These are phyloP conservation scores for Ennomos erosarius DNA, from an alignment of 2,888 invertebrate genomes.

Conservation along the genomic window DNA sequence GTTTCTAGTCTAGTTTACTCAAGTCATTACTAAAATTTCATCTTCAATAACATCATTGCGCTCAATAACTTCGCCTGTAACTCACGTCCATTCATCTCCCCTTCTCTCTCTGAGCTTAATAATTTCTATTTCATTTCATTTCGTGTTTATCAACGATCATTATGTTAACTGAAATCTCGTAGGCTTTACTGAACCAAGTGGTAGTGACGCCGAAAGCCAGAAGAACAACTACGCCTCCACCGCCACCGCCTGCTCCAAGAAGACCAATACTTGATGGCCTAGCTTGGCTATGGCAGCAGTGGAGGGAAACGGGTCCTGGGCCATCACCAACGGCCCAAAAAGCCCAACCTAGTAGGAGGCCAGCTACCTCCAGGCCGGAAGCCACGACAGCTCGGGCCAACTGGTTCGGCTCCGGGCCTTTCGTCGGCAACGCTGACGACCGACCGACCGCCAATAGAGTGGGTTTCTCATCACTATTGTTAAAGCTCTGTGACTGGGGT, in stretches of 20 bases:
- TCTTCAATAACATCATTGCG: slow-evolving; percentile 24
- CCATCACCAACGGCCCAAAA: slow-evolving; percentile 54
- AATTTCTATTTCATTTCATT: slow-evolving; percentile 35
- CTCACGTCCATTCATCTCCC: slow-evolving; percentile 17
- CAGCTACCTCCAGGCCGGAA: slow-evolving; percentile 54
- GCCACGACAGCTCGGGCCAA: slow-evolving; percentile 68
- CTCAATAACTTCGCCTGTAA: slow-evolving; percentile 19
- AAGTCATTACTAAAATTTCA: slow-evolving; percentile 31
- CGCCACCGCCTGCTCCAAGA: slow-evolving; percentile 74
- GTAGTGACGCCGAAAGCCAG: slow-evolving; percentile 82
- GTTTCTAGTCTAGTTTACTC: slow-evolving; percentile 1
- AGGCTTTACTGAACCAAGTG: slow-evolving; percentile 86
- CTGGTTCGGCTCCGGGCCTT: slow-evolving; percentile 82
- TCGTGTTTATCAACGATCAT: slow-evolving; percentile 47
- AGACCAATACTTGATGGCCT: slow-evolving; percentile 84
- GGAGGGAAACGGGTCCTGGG: slow-evolving; percentile 82
- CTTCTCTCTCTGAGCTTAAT: slow-evolving; percentile 32
- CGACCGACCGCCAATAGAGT: slow-evolving; percentile 74
- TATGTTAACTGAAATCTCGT: slow-evolving; percentile 70
- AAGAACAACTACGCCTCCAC: slow-evolving; percentile 68
- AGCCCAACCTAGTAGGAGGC: slow-evolving; percentile 40
- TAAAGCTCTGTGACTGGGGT: slow-evolving; percentile 78
- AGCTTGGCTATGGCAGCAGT: slow-evolving; percentile 85
- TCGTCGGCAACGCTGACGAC: slow-evolving; percentile 79
- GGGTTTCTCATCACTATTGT: slow-evolving; percentile 79